Conservation (phyloP, 2,888 invertebrate genomes). For the Rapana venosa region DNA sequence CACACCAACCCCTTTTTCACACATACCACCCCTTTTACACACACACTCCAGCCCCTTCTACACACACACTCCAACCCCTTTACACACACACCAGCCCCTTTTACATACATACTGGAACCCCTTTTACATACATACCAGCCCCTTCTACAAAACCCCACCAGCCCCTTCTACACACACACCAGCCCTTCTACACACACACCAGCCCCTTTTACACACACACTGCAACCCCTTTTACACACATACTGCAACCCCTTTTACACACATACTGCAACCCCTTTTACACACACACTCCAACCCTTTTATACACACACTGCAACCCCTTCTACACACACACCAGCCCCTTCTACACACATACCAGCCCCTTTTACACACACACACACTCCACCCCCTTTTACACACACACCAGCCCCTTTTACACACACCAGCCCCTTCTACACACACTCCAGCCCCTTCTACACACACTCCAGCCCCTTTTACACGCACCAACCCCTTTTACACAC, state of each 20-base stretch:
- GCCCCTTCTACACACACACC: background rate
- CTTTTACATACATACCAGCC: slow-evolving; percentile 74
- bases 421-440: background rate
- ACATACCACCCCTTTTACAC: too few species aligned
- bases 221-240: background rate
- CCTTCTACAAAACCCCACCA: slow-evolving; percentile 66
- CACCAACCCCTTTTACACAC: too few species aligned
- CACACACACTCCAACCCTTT: too few species aligned
- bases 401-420: too few species aligned
- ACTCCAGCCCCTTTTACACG: background rate
- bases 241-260: background rate
- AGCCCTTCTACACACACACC: background rate
- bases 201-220: background rate
- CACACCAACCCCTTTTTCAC: background rate
- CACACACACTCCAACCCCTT: background rate
- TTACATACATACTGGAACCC: too few species aligned
- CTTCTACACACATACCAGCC: background rate
- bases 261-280: background rate
- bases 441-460: background rate
- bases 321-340: background rate
- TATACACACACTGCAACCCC: slow-evolving; percentile 65
- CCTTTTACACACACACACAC: background rate
- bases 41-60: background rate
- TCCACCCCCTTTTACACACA: slow-evolving; percentile 53
- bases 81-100: background rate